Evolutionary conservation across 2,113 vertebrate genomes (phyloP).

Genomic region (Tretioscincus oriximinensis): DNA sequence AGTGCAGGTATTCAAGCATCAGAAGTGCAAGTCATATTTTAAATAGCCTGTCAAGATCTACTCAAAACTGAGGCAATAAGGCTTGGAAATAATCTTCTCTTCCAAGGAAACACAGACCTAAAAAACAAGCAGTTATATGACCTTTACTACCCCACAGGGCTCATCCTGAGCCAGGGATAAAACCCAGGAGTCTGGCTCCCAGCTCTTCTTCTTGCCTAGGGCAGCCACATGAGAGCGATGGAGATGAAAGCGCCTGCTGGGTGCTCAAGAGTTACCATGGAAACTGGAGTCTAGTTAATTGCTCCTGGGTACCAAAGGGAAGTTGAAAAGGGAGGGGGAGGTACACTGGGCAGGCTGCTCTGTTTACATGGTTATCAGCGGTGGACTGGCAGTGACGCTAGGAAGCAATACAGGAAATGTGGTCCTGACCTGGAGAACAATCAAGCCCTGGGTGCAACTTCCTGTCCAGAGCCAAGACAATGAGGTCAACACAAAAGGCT

Average conservation of each 20-base stretch:
- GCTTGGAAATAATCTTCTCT: not conserved
- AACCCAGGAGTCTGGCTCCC: slow-evolving; percentile 4
- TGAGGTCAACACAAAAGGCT: slow-evolving; percentile 23
- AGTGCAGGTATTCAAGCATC: not conserved
- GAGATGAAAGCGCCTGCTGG: slow-evolving; percentile 34
- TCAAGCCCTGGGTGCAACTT: slow-evolving; percentile 18
- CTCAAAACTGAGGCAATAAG: not conserved
- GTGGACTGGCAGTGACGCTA: not conserved
- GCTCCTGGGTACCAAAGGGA: slow-evolving; percentile 27
- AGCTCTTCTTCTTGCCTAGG: slow-evolving; percentile 1
- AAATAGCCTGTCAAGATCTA: not conserved
- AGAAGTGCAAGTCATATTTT: not conserved
- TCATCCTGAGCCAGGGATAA: not conserved
- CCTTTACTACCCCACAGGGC: not conserved
- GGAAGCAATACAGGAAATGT: slow-evolving; percentile 31
- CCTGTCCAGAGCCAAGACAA: slow-evolving; percentile 19
- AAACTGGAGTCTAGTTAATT: slow-evolving; percentile 33
- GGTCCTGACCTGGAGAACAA: slow-evolving; percentile 27
- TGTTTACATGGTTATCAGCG: slow-evolving; percentile 10
- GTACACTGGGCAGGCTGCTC: not conserved
- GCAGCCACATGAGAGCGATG: slow-evolving; percentile 18
- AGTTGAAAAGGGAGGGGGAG: not conserved
- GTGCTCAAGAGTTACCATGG: slow-evolving; percentile 30
- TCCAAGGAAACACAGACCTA: not conserved
- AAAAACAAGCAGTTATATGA: not conserved